Conservation (phyloP, 2,113 vertebrate genomes). For the Thymallus thymallus region DNA sequence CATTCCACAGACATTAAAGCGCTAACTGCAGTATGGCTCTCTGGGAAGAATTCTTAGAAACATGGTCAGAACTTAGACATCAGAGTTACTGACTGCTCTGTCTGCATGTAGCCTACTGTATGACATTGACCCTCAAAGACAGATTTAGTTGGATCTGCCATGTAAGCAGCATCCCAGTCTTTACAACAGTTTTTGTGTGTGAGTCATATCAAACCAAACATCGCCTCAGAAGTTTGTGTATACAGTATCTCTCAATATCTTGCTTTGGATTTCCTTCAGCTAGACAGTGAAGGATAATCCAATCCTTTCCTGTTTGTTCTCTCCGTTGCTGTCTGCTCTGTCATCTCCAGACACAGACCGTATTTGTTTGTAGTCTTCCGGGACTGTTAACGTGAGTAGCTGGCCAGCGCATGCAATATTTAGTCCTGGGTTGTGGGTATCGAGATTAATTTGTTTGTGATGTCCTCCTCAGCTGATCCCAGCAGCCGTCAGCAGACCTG, state of each 20-base stretch:
- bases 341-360: neutral
- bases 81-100: neutral
- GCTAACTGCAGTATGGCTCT: neutral
- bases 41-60: neutral
- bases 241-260: neutral
- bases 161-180: neutral
- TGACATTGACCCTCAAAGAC: neutral
- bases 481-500: neutral
- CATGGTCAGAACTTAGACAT: neutral
- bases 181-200: neutral
- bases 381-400: no score
- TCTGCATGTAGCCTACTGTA: neutral
- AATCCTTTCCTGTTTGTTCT: no score
- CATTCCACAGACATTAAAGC: neutral
- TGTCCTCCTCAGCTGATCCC: neutral
- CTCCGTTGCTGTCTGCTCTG: neutral
- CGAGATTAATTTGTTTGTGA: conserved; percentile 13
- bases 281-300: no score
- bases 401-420: neutral
- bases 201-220: neutral
- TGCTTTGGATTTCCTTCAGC: no score
- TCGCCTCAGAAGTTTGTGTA: neutral
- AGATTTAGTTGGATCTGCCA: neutral
- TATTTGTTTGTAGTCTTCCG: no score
- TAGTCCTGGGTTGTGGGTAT: neutral